Evolutionary conservation across 2,888 invertebrate species (phyloP).

Genomic region (Cinara cedri): DNA sequence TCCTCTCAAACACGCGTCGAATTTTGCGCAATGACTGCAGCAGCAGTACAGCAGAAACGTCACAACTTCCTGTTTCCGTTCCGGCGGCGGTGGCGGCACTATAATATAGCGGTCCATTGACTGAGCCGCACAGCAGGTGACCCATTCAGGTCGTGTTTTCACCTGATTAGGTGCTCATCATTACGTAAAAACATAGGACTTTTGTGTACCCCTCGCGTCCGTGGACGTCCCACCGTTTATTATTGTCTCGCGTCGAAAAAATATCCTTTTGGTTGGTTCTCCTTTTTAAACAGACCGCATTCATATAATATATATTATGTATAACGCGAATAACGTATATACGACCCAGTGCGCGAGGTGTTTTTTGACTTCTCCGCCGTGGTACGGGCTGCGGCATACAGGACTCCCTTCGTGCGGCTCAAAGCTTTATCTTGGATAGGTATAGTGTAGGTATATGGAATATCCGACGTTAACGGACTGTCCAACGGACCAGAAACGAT

Average conservation of each 20-base stretch:
- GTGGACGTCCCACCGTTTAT: slow-evolving; percentile 55
- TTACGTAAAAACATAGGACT: slow-evolving; percentile 55
- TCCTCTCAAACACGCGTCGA: slow-evolving; percentile 53
- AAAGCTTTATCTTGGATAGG: slow-evolving; percentile 23
- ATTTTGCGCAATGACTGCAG: slow-evolving; percentile 40
- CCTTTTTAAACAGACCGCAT: slow-evolving; percentile 32
- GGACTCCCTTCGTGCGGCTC: slow-evolving; percentile 22
- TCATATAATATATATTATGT: too few relatives aligned
- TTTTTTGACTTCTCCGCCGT: slow-evolving; percentile 54
- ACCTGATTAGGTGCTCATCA: slow-evolving; percentile 58
- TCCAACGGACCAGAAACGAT: slow-evolving; percentile 54
- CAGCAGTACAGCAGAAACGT: slow-evolving; percentile 34
- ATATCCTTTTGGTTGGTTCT: slow-evolving; percentile 26
- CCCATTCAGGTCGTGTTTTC: slow-evolving; percentile 54
- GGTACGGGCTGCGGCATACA: neutral
- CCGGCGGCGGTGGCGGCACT: neutral
- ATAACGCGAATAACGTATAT: neutral
- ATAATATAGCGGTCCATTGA: slow-evolving; percentile 38
- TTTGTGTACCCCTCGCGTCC: slow-evolving; percentile 28
- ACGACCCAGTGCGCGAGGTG: slow-evolving; percentile 14
- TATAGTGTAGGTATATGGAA: neutral
- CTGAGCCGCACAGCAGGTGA: slow-evolving; percentile 49
- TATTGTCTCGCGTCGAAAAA: slow-evolving; percentile 39
- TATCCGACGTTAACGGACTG: slow-evolving; percentile 54
- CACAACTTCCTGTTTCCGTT: slow-evolving; percentile 52